Conservation (phyloP, 2,888 invertebrate species). For the Uropetala carovei region DNA sequence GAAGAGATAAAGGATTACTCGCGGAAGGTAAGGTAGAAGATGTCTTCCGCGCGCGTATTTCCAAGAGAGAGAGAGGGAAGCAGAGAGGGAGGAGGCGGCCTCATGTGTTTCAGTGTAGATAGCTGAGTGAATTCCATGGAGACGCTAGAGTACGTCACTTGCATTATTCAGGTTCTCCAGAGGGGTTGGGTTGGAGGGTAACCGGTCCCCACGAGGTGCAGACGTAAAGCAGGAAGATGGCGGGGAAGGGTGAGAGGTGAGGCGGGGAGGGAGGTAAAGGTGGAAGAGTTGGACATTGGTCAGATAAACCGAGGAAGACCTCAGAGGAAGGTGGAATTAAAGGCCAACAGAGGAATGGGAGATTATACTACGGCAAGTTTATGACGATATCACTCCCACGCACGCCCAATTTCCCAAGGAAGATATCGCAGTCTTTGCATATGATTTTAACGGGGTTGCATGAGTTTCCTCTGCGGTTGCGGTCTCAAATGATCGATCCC, state of each 20-base stretch:
- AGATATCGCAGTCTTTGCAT: too few species aligned
- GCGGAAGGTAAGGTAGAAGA: background rate
- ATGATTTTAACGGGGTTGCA: too few species aligned
- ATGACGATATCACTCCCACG: background rate
- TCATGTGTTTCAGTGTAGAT: constrained; percentile 51
- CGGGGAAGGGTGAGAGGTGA: background rate
- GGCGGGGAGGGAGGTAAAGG: background rate
- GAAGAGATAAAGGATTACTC: background rate
- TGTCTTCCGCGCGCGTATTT: background rate
- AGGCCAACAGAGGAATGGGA: background rate
- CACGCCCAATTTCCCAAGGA: too few species aligned
- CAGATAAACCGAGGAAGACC: constrained; percentile 31
- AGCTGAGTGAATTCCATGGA: constrained; percentile 42
- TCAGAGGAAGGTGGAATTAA: background rate
- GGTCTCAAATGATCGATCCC: too few species aligned
- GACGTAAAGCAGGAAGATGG: constrained; percentile 56
- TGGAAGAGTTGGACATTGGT: constrained; percentile 20
- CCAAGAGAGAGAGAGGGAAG: background rate
- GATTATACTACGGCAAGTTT: background rate
- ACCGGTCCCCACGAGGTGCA: background rate
- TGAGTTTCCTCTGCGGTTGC: too few species aligned
- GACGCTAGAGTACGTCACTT: constrained; percentile 31
- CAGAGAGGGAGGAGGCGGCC: background rate
- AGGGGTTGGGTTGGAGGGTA: background rate
- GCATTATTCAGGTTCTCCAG: constrained; percentile 31